Evolutionary conservation across 2,888 invertebrate species (phyloP), one percentile per base, ranked within the genome.

Genomic region (Ecliptopera silaceata): DNA sequence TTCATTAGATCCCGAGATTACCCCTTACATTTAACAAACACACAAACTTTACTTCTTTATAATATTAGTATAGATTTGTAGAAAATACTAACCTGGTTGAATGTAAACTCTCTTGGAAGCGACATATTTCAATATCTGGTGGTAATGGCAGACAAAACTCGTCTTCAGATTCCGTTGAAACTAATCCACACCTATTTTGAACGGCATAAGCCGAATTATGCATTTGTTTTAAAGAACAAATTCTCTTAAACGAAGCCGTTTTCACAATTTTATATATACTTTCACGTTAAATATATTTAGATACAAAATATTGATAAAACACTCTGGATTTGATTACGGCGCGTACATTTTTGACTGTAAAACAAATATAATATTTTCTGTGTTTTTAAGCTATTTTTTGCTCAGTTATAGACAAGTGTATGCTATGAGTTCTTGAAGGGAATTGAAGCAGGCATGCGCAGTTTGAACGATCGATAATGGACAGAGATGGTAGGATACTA

Each of bases 71-170:
- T n/a, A n/a, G n/a, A n/a, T n/a, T n/a, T n/a, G n/a, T n/a, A n/a
- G n/a, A n/a, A 22, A 1, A 6, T 42, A 48, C 48, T 55, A 67
- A 92, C 92, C 86, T 93, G 91, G 69, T 92, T 92, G 70, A 92
- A 93, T 67, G 92, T 91, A 79, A 93, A 93, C 76, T 93, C 92
- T 69, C 93, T 82, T 56, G 93, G 93, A 65, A 93, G 72, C 71
- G 93, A 93, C 93, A 93, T 93, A 58, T 55, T 58, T 85, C 79
- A 1, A 90, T 90, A 15, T 90, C 88, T 0, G 88, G 88, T n/a
- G 87, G 86, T 55, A 88, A 60, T 0, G 84, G 77, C 44, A 84
- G 71, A 56, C 76, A 80, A 76, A 85, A 84, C 60, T 86, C 82
- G 43, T 89, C 88, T 59, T 90, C 90, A 0, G 90, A 84, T 56